Conservation (phyloP, 2,888 invertebrate species). For the Myathropa florea region DNA sequence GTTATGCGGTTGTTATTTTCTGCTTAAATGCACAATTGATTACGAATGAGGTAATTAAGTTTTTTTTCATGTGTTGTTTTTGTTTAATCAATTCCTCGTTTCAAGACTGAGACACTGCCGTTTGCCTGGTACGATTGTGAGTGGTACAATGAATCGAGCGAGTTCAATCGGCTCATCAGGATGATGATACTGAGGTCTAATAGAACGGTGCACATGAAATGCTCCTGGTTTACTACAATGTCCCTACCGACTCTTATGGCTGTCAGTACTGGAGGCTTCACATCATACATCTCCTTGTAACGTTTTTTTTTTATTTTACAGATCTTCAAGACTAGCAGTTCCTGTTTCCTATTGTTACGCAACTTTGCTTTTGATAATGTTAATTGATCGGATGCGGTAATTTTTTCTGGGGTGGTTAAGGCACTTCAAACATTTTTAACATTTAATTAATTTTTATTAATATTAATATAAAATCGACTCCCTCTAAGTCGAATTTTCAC, state of each 20-base stretch:
- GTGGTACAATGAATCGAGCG: conserved; percentile 76
- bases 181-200: conserved; percentile 76
- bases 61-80: not conserved
- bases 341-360: conserved; percentile 12
- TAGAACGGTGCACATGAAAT: conserved; percentile 72
- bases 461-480: too few species aligned
- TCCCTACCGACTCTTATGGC: conserved; percentile 73
- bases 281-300: not conserved
- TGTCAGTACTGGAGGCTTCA: not conserved
- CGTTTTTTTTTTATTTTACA: not conserved
- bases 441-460: too few species aligned
- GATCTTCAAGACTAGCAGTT: conserved; percentile 12
- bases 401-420: too few species aligned
- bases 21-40: conserved; percentile 76
- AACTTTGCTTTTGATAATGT: not conserved
- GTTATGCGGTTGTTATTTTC: conserved; percentile 75
- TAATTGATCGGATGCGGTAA: not conserved
- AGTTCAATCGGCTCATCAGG: conserved; percentile 74
- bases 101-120: conserved; percentile 74
- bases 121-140: conserved; percentile 74
- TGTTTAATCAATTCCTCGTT: not conserved
- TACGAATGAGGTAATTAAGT: conserved; percentile 57
- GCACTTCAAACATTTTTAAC: too few species aligned
- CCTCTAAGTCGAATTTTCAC: too few species aligned
- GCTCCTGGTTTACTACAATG: conserved; percentile 75